Conservation (phyloP, 2,113 vertebrate species). For the Mus spicilegus region DNA sequence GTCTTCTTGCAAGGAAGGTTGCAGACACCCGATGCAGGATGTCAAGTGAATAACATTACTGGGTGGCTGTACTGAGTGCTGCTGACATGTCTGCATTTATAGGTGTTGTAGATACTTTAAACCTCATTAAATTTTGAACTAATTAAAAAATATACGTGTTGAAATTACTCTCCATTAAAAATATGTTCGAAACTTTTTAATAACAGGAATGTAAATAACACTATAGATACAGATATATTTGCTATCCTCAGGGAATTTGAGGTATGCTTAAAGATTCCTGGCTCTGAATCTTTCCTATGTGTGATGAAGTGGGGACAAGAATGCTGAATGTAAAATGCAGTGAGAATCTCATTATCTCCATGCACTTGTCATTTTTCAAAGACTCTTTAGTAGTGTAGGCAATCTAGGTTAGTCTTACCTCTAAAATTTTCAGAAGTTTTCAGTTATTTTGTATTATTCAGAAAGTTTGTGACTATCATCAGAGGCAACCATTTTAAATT, state of each 20-base stretch:
- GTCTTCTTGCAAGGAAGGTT: neutral
- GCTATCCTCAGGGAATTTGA: neutral
- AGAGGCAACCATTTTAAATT: neutral
- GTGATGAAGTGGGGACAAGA: neutral
- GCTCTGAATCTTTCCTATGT: neutral
- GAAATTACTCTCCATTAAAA: neutral
- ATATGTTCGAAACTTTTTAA: neutral
- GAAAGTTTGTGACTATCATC: too few species aligned
- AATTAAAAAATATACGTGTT: neutral
- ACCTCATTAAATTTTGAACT: neutral
- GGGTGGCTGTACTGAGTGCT: neutral
- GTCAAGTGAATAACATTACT: neutral
- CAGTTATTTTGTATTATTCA: neutral
- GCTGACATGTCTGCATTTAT: neutral
- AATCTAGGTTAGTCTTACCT: neutral
- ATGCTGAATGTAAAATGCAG: neutral
- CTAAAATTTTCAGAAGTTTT: neutral
- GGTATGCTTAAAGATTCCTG: neutral
- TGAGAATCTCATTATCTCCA: neutral
- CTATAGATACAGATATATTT: neutral
- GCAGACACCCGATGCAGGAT: neutral
- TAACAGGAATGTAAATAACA: neutral
- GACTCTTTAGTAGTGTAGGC: neutral
- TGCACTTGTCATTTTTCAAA: neutral
- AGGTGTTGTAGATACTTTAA: neutral